These are phyloP conservation scores for Pristionchus maxplancki DNA, from an alignment of 2,888 invertebrate genomes.

Conservation along the genomic window DNA sequence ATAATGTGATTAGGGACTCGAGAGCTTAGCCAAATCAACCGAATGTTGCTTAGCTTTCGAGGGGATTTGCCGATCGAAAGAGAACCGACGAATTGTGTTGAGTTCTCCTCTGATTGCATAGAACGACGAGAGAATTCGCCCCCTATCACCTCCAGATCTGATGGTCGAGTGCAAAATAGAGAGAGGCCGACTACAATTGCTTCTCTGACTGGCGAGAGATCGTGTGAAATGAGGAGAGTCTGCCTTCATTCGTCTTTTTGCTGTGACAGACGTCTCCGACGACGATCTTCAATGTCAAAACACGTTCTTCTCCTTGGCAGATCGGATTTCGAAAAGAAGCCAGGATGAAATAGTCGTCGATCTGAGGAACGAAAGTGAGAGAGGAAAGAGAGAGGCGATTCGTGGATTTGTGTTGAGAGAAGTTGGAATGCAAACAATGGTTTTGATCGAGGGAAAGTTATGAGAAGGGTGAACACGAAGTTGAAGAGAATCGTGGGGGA, in stretches of 20 bases:
- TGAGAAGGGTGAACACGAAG: background rate
- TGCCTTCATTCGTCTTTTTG: background rate
- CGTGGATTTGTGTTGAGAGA: slow-evolving; percentile 13
- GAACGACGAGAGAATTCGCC: background rate
- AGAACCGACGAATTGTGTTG: background rate
- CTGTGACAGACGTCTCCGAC: background rate
- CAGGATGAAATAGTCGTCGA: slow-evolving; percentile 7
- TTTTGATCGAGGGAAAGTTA: slow-evolving; percentile 32
- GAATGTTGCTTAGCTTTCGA: background rate
- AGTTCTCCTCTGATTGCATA: background rate
- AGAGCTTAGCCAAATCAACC: background rate
- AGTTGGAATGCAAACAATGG: slow-evolving; percentile 24
- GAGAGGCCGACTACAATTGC: background rate
- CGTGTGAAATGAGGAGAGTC: background rate
- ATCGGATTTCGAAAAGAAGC: background rate
- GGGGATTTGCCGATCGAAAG: background rate
- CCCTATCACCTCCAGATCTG: background rate
- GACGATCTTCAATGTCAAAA: background rate
- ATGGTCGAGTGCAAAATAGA: background rate
- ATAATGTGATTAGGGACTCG: slow-evolving; percentile 27
- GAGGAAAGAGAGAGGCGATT: slow-evolving; percentile 19
- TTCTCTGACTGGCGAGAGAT: background rate
- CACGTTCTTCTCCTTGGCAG: background rate
- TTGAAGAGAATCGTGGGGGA: background rate
- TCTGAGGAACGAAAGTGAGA: background rate